Evolutionary conservation across 2,888 invertebrate genomes (phyloP).

Genomic region (Byasa hedistus): DNA sequence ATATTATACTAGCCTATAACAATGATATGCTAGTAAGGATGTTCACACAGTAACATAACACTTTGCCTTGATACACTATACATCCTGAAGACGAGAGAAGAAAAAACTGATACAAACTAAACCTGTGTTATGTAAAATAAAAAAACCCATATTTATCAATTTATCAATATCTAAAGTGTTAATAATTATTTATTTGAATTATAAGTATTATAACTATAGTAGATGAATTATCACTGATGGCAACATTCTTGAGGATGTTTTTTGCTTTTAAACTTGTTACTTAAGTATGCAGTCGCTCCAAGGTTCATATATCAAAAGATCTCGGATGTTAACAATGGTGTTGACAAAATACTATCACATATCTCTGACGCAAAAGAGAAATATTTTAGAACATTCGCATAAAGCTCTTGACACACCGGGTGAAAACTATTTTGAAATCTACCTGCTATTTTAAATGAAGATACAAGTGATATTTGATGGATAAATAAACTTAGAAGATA

Average conservation of each 20-base stretch:
- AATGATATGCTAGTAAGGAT: too few relatives aligned
- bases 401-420: neutral
- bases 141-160: too few relatives aligned
- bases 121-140: too few relatives aligned
- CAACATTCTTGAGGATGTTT: neutral
- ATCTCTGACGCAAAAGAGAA: neutral
- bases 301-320: conserved; percentile 1
- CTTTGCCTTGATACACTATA: too few relatives aligned
- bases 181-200: too few relatives aligned
- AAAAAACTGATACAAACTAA: too few relatives aligned
- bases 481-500: too few relatives aligned
- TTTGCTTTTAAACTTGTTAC: neutral
- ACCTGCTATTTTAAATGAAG: neutral
- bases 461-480: neutral
- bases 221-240: neutral
- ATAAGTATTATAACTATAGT: neutral
- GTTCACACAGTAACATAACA: too few relatives aligned
- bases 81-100: too few relatives aligned
- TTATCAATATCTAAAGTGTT: too few relatives aligned
- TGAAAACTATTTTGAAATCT: too few relatives aligned
- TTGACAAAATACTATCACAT: conserved; percentile 11
- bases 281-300: neutral
- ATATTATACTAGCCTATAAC: too few relatives aligned
- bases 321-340: conserved; percentile 1
- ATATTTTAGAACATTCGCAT: neutral